Conservation (phyloP, 2,113 vertebrate genomes). For the Hemicordylus capensis region DNA sequence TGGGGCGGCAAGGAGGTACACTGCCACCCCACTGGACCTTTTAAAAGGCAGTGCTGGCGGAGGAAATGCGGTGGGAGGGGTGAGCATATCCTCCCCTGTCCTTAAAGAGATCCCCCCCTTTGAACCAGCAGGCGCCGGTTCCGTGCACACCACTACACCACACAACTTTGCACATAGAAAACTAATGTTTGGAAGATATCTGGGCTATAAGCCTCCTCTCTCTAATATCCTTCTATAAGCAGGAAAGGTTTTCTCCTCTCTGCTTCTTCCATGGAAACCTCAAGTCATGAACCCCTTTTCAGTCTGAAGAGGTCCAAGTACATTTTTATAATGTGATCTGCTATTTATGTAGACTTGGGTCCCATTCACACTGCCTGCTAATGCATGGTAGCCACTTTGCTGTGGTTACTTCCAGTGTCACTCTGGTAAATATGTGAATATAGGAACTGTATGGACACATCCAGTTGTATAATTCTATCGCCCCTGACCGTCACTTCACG, state of each 20-base stretch:
- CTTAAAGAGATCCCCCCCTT: no score
- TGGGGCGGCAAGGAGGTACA: no score
- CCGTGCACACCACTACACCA: no score
- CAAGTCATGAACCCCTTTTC: no score
- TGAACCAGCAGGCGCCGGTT: no score
- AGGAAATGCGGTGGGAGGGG: no score
- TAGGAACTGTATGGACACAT: neutral
- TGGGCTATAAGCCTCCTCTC: neutral
- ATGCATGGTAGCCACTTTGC: neutral
- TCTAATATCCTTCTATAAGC: neutral
- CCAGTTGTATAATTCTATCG: neutral
- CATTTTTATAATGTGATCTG: neutral
- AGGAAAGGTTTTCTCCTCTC: no score
- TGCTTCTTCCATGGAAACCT: no score
- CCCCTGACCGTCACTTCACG: neutral
- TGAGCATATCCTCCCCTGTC: no score
- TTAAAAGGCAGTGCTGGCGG: no score
- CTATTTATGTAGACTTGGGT: neutral
- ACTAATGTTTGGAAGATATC: neutral
- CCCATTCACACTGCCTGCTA: neutral
- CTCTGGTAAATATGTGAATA: neutral
- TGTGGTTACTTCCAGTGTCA: neutral
- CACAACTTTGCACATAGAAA: neutral
- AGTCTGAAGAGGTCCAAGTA: neutral
- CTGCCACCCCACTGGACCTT: no score